These are phyloP conservation scores for Cygnus atratus DNA, from an alignment of 2,113 vertebrate genomes.

Conservation along the genomic window DNA sequence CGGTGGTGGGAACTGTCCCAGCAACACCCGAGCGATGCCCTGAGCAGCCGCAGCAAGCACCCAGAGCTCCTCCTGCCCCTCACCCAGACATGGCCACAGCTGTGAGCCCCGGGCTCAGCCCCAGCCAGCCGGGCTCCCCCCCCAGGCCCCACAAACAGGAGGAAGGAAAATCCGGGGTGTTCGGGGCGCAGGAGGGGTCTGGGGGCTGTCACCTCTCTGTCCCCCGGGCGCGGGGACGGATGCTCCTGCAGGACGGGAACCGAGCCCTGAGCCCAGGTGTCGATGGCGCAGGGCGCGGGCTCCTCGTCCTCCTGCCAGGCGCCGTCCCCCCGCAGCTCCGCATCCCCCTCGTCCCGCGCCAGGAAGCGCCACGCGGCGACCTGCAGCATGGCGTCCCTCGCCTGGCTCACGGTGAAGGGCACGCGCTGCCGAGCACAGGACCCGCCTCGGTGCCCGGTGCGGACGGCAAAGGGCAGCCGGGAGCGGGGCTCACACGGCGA, in stretches of 20 bases:
- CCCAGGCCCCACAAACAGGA: not conserved
- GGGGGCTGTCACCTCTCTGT: constrained; percentile 24
- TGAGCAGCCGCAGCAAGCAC: no score
- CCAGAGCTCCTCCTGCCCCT: no score
- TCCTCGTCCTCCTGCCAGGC: constrained; percentile 59
- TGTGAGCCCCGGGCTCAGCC: not conserved
- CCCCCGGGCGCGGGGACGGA: not conserved
- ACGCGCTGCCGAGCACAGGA: constrained; percentile 61
- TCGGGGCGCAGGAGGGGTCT: not conserved
- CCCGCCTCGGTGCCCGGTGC: not conserved
- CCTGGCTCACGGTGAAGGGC: constrained; percentile 75
- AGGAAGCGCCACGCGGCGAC: constrained; percentile 76
- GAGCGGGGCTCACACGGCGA: no score
- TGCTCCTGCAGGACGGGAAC: constrained; percentile 59
- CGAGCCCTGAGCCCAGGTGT: constrained; percentile 83
- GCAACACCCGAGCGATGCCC: no score
- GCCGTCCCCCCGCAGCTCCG: not conserved
- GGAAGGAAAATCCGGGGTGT: not conserved
- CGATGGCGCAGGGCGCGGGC: constrained; percentile 59
- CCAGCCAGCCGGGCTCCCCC: not conserved
- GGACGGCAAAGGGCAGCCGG: no score
- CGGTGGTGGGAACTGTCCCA: no score
- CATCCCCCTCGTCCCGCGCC: constrained; percentile 77
- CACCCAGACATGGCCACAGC: no score
- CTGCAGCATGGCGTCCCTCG: constrained; percentile 73